Base-by-base conservation (phyloP, 2,888 invertebrate species). In the Brenthis ino region DNA sequence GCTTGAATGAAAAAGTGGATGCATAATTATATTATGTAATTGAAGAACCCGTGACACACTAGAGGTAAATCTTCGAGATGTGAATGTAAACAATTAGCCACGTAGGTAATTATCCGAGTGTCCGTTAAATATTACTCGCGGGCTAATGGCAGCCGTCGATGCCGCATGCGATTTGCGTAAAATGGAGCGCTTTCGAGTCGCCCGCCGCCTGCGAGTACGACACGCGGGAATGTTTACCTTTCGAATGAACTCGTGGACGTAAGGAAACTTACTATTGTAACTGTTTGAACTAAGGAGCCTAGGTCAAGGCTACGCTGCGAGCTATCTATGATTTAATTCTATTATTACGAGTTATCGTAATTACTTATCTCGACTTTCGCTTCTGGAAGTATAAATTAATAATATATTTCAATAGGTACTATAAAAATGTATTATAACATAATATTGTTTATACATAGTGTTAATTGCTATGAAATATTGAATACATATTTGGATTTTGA, bases 1-100 rank as follows among this genome's bases (percentile, higher is more conserved):
- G 37, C 8, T 43, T 43, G 37, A 43, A 43, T 43, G 37, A 43
- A 43, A 43, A 43, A 43, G 37, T 11, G 11, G 37, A 43, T 43
- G 37, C 11, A 43, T 43, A 43, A 43, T 11, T 11, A 11, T 11
- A 43, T 28, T 58, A 58, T 58, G 55, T 43, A 64, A 64, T 55
- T 60, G 55, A 69, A 65, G 60, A 64, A 60, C 60, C 50, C 74
- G 75, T 72, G 73, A 75, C 69, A 74, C 74, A 75, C 75, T 76
- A 70, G 67, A 43, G 37, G 11, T 71, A 73, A 77, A 80, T 82
- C 20, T 82, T 79, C 79, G 70, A 80, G 77, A 76, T 75, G 76
- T 77, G 75, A 73, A 74, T 76, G 76, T 74, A 79, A 84, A 87
- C 87, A 89, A 89, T 89, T 89, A 89, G 37, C 37, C 37, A 43